Base-by-base conservation (phyloP, 92 coral and sea anemone species). In the Virgularia gustaviana region DNA sequence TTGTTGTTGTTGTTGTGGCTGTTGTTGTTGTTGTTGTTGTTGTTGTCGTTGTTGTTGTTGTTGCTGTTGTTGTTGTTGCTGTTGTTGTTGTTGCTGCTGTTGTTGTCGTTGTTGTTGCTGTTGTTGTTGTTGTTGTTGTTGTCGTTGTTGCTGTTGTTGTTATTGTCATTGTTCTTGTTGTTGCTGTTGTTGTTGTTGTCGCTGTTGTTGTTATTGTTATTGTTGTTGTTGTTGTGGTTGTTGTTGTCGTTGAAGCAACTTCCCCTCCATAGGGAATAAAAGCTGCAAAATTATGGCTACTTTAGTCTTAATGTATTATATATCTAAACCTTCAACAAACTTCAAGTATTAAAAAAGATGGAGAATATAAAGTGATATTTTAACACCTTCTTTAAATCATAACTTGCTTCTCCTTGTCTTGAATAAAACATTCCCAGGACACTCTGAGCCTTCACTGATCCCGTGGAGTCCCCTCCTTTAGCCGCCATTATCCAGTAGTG, bases 371-470 rank as follows among this genome's bases (percentile, higher is more conserved):
- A n/a, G n/a, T n/a, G n/a, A n/a, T n/a, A n/a, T n/a, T n/a, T n/a
- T n/a, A n/a, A n/a, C 16, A 91, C 97, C 96, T 94, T 94, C 18
- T 73, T 71, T 20, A 94, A 70, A 59, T 91, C 89, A 76, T 88
- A 88, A 45, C 84, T 58, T 9, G 80, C 83, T 65, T 82, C 89
- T 47, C 88, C 88, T 36, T 89, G 83, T 49, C 90, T 85, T 36
- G 99, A 88, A 82, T 94, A 94, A 59, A 94, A 94, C 84, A 94
- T 71, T 37, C 96, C 99, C 36, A 94, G 59, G 1, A 94, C 88
- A 47, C 84, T 87, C 56, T 94, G 99, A 64, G 99, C 96, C 47
- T 79, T 89, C 11, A 94, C 34, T 52, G 96, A 89, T 1, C 99
- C 96, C 22, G 53, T 74, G 15, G 90, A 79, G 74, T 85, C 88